Conservation (phyloP, 1,140 invertebrate genomes). For the Chironomus tepperi region DNA sequence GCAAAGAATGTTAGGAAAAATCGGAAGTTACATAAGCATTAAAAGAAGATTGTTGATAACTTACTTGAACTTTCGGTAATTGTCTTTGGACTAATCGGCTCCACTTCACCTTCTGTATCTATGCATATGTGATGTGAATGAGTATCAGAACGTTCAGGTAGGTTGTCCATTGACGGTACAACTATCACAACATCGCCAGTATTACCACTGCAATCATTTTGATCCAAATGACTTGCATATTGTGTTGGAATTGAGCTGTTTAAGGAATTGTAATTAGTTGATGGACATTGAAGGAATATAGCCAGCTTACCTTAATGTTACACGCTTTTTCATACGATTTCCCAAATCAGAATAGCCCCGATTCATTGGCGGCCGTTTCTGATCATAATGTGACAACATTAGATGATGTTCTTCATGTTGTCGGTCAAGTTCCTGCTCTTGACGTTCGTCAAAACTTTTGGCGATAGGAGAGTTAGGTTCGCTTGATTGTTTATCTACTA, state of each 20-base stretch:
- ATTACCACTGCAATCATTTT: conserved; percentile 36
- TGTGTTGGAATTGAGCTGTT: conserved; percentile 47
- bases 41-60: conserved; percentile 18
- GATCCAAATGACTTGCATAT: conserved; percentile 39
- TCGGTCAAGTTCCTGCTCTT: conserved; percentile 30
- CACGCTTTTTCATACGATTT: conserved; percentile 71
- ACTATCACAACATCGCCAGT: conserved; percentile 52
- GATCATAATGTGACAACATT: conserved; percentile 24
- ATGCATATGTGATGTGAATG: conserved; percentile 25
- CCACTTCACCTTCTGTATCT: conserved; percentile 26
- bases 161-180: conserved; percentile 45
- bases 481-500: conserved; percentile 64
- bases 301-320: conserved; percentile 66
- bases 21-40: not conserved
- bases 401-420: conserved; percentile 8
- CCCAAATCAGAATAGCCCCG: conserved; percentile 71
- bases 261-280: not conserved
- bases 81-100: conserved; percentile 35
- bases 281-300: too few species aligned
- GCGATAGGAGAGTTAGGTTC: conserved; percentile 65
- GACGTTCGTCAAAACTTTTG: conserved; percentile 42
- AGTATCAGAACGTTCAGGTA: conserved; percentile 29
- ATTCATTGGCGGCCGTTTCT: conserved; percentile 54
- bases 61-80: conserved; percentile 46
- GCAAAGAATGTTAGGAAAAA: too few species aligned